Conservation (phyloP, 2,888 invertebrate genomes). For the Trichacis sp. region DNA sequence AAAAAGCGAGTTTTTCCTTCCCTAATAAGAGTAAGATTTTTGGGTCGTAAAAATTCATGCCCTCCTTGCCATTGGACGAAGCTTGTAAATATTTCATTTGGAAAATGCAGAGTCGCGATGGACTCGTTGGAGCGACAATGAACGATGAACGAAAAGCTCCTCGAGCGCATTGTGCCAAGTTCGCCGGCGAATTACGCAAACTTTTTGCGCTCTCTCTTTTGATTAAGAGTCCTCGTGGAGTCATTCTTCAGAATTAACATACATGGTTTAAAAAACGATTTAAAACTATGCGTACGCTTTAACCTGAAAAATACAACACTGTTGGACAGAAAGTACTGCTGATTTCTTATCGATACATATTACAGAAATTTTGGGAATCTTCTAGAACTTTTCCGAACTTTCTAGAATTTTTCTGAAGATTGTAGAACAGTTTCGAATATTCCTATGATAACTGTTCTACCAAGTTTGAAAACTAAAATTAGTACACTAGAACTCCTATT, state of each 20-base stretch:
- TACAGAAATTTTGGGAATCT: too few relatives aligned
- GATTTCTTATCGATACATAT: too few relatives aligned
- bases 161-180: constrained; percentile 37
- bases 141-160: constrained; percentile 61
- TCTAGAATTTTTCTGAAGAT: too few relatives aligned
- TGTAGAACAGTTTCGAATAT: too few relatives aligned
- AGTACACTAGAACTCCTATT: too few relatives aligned
- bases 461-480: too few relatives aligned
- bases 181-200: constrained; percentile 24
- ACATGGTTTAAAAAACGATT: constrained; percentile 7
- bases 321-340: too few relatives aligned
- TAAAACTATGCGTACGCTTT: too few relatives aligned
- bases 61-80: constrained; percentile 14
- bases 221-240: constrained; percentile 7
- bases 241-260: constrained; percentile 17
- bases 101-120: constrained; percentile 50
- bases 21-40: not conserved
- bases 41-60: not conserved
- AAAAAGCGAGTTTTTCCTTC: not conserved
- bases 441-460: too few relatives aligned
- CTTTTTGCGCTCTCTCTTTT: constrained; percentile 18
- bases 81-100: constrained; percentile 8
- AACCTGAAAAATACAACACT: too few relatives aligned
- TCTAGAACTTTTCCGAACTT: too few relatives aligned
- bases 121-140: constrained; percentile 57